phyloP scores from a whole-genome alignment of 2,888 invertebrate genomes.

The Aphidoletes aphidimyza region DNA sequence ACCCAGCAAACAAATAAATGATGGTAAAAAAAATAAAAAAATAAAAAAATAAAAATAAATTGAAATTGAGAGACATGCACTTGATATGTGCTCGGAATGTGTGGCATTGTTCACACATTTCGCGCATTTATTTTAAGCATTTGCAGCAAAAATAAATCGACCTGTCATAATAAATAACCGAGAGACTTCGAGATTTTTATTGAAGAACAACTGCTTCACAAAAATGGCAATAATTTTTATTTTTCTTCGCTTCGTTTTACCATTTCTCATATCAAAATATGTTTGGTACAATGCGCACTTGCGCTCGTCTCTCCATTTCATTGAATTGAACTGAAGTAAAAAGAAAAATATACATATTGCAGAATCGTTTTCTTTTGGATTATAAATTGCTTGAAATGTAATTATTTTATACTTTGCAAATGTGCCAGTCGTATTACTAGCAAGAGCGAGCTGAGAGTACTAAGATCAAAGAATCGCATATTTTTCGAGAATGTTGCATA shows the following conservation, averaged over 20 bases:
- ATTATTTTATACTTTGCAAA: slow-evolving; percentile 44
- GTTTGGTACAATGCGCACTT: slow-evolving; percentile 23
- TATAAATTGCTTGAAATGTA: slow-evolving; percentile 53
- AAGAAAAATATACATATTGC: too few species aligned
- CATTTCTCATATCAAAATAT: neutral
- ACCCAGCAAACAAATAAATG: neutral
- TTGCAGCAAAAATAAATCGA: slow-evolving; percentile 7
- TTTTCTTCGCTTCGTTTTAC: neutral
- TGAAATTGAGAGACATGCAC: neutral
- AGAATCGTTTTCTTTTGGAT: slow-evolving; percentile 37
- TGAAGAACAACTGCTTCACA: slow-evolving; percentile 26
- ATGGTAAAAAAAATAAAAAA: neutral
- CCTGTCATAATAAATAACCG: slow-evolving; percentile 32
- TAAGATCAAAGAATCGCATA: slow-evolving; percentile 50
- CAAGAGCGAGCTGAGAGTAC: neutral
- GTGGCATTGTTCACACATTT: slow-evolving; percentile 45
- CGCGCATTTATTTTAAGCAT: slow-evolving; percentile 39
- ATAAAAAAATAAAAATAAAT: neutral
- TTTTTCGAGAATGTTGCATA: slow-evolving; percentile 51
- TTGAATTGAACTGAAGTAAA: too few species aligned
- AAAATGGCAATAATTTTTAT: neutral
- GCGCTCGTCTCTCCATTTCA: slow-evolving; percentile 5
- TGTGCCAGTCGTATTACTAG: neutral
- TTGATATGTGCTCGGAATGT: neutral
- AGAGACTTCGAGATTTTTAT: neutral